phyloP scores from a whole-genome alignment of 2,888 invertebrate genomes.

The Teleiodes luculella region DNA sequence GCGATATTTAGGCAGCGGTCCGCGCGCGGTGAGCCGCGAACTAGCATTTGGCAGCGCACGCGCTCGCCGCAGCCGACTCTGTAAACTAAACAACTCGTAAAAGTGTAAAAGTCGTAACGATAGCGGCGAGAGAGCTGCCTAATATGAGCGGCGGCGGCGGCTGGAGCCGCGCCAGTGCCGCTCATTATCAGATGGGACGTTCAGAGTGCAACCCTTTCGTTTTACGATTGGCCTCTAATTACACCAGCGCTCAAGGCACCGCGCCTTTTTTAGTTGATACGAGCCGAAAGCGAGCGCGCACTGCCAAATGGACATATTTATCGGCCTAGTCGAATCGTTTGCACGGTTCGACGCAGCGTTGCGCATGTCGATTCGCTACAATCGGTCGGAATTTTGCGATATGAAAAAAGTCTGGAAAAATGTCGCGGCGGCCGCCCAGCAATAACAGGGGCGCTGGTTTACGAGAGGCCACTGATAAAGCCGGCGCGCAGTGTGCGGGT shows the following conservation, averaged over 20 bases:
- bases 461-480: slow-evolving; percentile 72
- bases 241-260: slow-evolving; percentile 71
- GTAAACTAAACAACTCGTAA: slow-evolving; percentile 78
- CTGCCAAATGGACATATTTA: slow-evolving; percentile 74
- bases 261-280: slow-evolving; percentile 66
- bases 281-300: slow-evolving; percentile 45
- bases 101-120: slow-evolving; percentile 78
- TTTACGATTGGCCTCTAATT: slow-evolving; percentile 79
- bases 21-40: slow-evolving; percentile 74
- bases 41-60: slow-evolving; percentile 73
- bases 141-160: slow-evolving; percentile 67
- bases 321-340: slow-evolving; percentile 62
- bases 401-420: slow-evolving; percentile 69
- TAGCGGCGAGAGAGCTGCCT: slow-evolving; percentile 65
- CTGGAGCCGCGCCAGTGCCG: slow-evolving; percentile 72
- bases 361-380: slow-evolving; percentile 46
- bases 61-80: slow-evolving; percentile 56
- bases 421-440: slow-evolving; percentile 58
- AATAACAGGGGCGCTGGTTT: slow-evolving; percentile 72
- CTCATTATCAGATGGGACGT: slow-evolving; percentile 78
- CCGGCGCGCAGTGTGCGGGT: slow-evolving; percentile 57
- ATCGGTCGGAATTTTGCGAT: slow-evolving; percentile 53
- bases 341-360: slow-evolving; percentile 52
- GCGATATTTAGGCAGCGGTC: slow-evolving; percentile 62
- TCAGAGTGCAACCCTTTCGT: slow-evolving; percentile 71